Evolutionary conservation across 2,113 vertebrate species (phyloP), one percentile per base, ranked within the genome.

Genomic region (Struthidea cinerea): DNA sequence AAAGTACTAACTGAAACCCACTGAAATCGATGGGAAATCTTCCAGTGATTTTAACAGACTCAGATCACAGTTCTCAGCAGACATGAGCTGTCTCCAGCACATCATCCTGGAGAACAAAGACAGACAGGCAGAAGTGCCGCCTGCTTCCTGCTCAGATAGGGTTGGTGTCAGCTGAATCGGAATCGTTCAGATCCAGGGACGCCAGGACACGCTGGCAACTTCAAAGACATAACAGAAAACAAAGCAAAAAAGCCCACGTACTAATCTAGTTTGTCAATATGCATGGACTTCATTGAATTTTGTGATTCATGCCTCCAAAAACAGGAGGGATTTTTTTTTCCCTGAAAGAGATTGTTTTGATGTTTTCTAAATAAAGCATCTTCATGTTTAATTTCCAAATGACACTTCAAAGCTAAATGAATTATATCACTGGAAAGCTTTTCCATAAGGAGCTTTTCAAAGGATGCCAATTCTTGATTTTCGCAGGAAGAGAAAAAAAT

Each of bases 321-420:
- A 67, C 42, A 67, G 52, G 30, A 95, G 44, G 16, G 1, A 14
- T 10, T 50, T 49, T 82, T 33, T 56, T 42, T 4, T 0, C 9
- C 49, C n/a, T 16, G 21, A 74, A 89, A 91, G 59, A 88, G 55
- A 87, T 60, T 82, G 84, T 94, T 94, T 92, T 91, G 81, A 95
- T 89, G 81, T 92, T 94, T 94, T 92, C 95, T 89, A 96, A 96
- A 94, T 84, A 94, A 95, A 95, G 52, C 37, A 71, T 87, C 73
- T 92, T 84, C 71, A 80, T 70, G 75, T 93, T 93, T 94, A 94
- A 96, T 95, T 95, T 97, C 73, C 52, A 93, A 94, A 86, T 89
- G 83, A 93, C 80, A 89, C 83, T 92, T 95, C 91, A 93, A 93
- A 95, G 92, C 79, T 83, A 90, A 71, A 93, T 39, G n/a, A 93